A percentile compares a stretch with the other conserved stretches of the same genome.
Evolutionary conservation across 37 sponge, comb jelly and placozoan species (phyloP).

Genomic region (Corticium candelabrum): DNA sequence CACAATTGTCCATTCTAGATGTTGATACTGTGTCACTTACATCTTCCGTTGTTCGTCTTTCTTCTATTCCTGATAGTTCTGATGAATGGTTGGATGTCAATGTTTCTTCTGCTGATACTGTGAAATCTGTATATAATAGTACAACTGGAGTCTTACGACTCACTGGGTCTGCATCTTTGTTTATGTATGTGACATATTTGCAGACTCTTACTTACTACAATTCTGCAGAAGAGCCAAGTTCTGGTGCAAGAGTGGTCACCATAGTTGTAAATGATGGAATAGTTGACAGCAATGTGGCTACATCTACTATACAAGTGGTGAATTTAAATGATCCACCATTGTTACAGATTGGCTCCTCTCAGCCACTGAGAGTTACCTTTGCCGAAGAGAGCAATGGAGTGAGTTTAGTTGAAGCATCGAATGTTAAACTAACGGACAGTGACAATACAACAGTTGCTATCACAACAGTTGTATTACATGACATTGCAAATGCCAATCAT

Average conservation of each 20-base stretch:
- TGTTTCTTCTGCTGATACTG: not conserved
- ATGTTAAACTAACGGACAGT: conserved; percentile 31
- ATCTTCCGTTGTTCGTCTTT: not conserved
- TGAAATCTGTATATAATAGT: not conserved
- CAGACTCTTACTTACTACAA: conserved; percentile 32
- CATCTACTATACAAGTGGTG: conserved; percentile 12
- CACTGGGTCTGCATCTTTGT: conserved; percentile 25
- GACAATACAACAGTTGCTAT: conserved; percentile 24
- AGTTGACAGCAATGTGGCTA: not conserved
- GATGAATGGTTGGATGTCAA: not conserved
- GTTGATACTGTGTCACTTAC: not conserved
- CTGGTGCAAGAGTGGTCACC: conserved; percentile 3
- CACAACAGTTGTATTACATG: no score
- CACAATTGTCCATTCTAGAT: not conserved
- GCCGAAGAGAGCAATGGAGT: conserved; percentile 42
- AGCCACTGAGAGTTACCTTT: not conserved
- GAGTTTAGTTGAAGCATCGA: conserved; percentile 3
- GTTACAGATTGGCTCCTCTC: conserved; percentile 5
- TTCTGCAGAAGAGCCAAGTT: conserved; percentile 41
- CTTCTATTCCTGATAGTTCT: not conserved
- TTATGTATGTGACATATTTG: conserved; percentile 20
- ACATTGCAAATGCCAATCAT: conserved; percentile 23
- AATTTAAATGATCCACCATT: conserved; percentile 36
- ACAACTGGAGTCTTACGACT: not conserved
- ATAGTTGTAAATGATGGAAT: conserved; percentile 42